These are phyloP conservation scores for Crossaster papposus DNA, from an alignment of 53 echinoderm and acorn worm genomes.

Conservation along the genomic window DNA sequence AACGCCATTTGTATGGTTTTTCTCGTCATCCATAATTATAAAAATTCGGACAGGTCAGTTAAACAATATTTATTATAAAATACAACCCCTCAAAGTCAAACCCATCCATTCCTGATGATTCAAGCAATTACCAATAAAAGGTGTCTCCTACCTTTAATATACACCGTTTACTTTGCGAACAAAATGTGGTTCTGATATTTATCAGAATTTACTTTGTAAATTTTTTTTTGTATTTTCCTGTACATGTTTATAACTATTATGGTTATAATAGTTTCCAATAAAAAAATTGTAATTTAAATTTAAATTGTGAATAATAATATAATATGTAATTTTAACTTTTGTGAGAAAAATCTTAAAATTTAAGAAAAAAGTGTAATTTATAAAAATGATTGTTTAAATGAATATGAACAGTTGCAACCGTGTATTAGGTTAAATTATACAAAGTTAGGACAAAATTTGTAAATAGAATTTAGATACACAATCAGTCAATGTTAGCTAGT, in stretches of 20 bases:
- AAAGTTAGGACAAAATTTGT: background rate
- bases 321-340: conserved; percentile 1
- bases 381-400: background rate
- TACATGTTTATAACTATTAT: background rate
- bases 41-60: no score
- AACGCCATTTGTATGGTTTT: no score
- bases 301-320: background rate
- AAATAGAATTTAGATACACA: background rate
- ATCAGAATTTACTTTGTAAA: background rate
- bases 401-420: background rate
- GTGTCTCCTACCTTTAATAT: background rate
- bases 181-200: background rate
- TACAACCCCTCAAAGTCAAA: no score
- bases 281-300: background rate
- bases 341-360: background rate
- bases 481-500: background rate
- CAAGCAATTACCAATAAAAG: no score
- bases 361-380: background rate
- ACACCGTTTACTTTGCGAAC: background rate
- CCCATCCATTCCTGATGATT: no score
- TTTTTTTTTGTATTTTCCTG: background rate
- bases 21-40: no score
- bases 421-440: background rate
- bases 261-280: background rate
- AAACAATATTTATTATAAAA: no score